phyloP scores from a whole-genome alignment of 2,113 vertebrate genomes.

The Psophia crepitans region DNA sequence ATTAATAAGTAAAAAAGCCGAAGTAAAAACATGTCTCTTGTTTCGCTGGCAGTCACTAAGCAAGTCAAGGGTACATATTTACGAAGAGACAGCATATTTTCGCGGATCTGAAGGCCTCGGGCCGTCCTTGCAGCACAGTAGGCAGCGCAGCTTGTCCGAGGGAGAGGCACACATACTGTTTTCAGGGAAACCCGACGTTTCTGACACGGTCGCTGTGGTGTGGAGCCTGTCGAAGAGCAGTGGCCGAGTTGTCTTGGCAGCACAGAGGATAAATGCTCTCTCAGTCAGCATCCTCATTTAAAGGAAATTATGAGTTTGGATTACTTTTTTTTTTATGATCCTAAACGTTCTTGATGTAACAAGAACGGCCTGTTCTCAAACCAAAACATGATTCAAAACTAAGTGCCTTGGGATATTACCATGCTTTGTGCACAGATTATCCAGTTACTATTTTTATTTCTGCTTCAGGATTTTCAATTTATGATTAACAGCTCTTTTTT shows the following conservation, averaged over 20 bases:
- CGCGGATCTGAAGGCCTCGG: not conserved
- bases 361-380: not conserved
- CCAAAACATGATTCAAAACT: not conserved
- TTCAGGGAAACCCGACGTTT: not conserved
- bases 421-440: not conserved
- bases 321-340: not conserved
- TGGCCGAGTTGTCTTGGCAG: not conserved
- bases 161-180: not conserved
- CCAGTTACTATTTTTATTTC: not conserved
- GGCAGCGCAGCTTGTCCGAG: not conserved
- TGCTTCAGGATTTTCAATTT: not conserved
- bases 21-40: not conserved
- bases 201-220: fast-evolving
- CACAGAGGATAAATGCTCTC: not conserved
- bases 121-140: not conserved
- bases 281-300: not conserved
- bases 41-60: not conserved
- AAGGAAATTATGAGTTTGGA: not conserved
- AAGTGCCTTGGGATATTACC: not conserved
- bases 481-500: not conserved
- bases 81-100: not conserved
- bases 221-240: not conserved
- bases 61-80: not conserved
- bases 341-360: not conserved
- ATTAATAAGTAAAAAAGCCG: not conserved